Evolutionary conservation across 2,797 vertebrate species (phyloP), one percentile per base, ranked within the genome.

Genomic region (Tapirus indicus): DNA sequence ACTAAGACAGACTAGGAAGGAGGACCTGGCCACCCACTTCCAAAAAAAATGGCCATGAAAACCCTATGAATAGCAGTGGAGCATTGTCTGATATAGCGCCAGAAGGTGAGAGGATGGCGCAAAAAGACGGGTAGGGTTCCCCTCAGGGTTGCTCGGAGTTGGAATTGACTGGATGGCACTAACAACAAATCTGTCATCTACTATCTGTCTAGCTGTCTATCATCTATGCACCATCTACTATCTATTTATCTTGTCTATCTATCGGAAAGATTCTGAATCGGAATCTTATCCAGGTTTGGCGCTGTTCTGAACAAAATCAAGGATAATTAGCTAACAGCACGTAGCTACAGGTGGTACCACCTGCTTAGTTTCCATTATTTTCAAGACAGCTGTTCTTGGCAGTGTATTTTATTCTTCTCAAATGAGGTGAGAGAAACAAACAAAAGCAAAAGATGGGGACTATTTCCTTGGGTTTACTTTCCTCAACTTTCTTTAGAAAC

Each of bases 351-450:
- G 92, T 97, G 95, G 78, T 38, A 32, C 82, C 86, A 78, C 84
- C 74, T 97, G 96, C 71, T 82, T 54, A 56, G 38, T 92, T 69
- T 60, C 71, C 54, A 41, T 66, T 38, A 18, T 89, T 96, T 96
- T 77, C 41, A 58, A 79, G 86, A 84, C 82, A 97, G 86, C 88
- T 94, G 75, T 91, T 96, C 83, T 69, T 71, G 88, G 83, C 52
- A 74, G 93, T 85, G 32, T 64, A 69, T 38, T 95, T 93, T 88
- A 79, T 17, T 92, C 64, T 96, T 96, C 11, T 74, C 78, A 97
- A 90, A 90, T 54, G 47, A 85, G 54, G 49, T 83, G 92, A 90
- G 62, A 95, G 64, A 94, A 97, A 91, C 95, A 91, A 95, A 97
- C 74, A 60, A 96, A 97, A 95, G 58, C 49, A 96, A 92, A 94